A percentile compares a stretch with the other conserved stretches of the same genome.
These are phyloP conservation scores for Sphyrna mokarran DNA, from an alignment of 2,113 vertebrate species.

Conservation along the genomic window DNA sequence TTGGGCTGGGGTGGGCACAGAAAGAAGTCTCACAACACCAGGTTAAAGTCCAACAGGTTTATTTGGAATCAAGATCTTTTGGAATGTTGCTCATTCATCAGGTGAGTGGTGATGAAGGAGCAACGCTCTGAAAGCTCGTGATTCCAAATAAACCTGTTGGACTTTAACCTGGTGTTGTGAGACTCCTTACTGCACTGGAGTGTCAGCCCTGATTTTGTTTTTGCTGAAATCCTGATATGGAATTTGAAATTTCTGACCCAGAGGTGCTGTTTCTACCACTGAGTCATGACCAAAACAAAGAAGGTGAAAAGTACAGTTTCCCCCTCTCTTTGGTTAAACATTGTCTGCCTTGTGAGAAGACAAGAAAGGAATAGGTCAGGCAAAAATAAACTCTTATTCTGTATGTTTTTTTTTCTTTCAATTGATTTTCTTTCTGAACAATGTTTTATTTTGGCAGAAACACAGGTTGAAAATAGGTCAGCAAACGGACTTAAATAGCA, in stretches of 20 bases:
- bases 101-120: too few relatives aligned
- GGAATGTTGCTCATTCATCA: too few relatives aligned
- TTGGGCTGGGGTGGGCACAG: too few relatives aligned
- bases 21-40: too few relatives aligned
- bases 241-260: not conserved
- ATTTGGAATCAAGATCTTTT: too few relatives aligned
- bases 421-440: not conserved
- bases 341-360: not conserved
- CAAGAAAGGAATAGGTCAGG: not conserved
- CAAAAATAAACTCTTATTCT: not conserved
- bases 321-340: not conserved
- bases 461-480: slow-evolving; percentile 10
- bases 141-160: too few relatives aligned
- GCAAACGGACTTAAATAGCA: not conserved
- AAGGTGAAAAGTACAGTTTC: not conserved
- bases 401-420: not conserved
- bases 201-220: not conserved
- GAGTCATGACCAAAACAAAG: not conserved
- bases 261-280: not conserved
- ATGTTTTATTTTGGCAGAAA: not conserved
- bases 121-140: too few relatives aligned
- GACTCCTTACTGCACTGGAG: not conserved
- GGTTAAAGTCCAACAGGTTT: too few relatives aligned
- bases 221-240: not conserved
- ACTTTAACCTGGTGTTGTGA: too few relatives aligned